These are phyloP conservation scores for Lasioglossum zephyrum DNA, from an alignment of 2,888 invertebrate genomes.

Conservation along the genomic window DNA sequence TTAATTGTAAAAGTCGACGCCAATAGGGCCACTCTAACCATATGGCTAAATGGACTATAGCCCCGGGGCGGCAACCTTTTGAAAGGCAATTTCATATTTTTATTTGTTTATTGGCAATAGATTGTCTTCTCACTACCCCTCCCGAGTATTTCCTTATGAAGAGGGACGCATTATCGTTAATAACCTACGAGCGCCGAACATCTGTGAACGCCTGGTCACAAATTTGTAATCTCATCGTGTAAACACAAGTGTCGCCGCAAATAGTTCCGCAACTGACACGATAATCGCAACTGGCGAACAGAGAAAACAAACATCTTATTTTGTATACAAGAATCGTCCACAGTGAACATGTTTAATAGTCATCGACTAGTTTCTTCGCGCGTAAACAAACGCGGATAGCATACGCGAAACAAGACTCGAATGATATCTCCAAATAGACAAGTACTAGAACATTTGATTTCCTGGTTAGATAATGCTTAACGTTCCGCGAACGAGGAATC, in stretches of 20 bases:
- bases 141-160: no score
- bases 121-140: no score
- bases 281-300: conserved; percentile 14
- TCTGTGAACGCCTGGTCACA: no score
- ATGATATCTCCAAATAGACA: background rate
- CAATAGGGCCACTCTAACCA: no score
- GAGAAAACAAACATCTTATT: conserved; percentile 27
- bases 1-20: no score
- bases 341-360: background rate
- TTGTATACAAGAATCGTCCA: background rate
- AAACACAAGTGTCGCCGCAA: background rate
- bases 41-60: no score
- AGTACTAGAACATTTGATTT: conserved; percentile 11
- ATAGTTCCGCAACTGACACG: background rate
- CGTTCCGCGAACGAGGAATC: background rate
- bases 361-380: background rate
- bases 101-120: no score
- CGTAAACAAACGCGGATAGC: conserved; percentile 22
- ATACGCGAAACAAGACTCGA: background rate
- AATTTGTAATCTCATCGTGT: no score
- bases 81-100: no score
- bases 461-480: conserved; percentile 5
- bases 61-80: no score
- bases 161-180: no score
- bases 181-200: no score